Percentiles rank a stretch among this genome's conserved stretches.
phyloP scores from a whole-genome alignment of 2,113 vertebrate genomes.

The Strix uralensis region DNA sequence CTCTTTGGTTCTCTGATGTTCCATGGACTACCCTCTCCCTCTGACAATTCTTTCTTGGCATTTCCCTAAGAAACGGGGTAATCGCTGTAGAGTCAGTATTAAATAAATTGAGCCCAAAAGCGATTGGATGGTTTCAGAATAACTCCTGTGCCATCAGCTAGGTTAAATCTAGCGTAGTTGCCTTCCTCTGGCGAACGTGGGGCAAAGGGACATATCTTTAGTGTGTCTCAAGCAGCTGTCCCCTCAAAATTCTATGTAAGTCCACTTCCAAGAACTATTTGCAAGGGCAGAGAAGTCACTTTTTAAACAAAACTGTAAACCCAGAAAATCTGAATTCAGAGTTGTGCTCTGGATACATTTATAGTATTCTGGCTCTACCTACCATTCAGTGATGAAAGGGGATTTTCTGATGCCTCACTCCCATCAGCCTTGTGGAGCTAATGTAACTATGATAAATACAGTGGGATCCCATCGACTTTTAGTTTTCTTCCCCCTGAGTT shows the following conservation, averaged over 20 bases:
- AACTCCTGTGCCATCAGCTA: background rate
- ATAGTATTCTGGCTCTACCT: background rate
- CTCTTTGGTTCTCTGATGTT: background rate
- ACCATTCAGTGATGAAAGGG: background rate
- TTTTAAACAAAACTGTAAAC: background rate
- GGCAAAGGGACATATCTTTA: background rate
- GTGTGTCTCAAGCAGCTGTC: background rate
- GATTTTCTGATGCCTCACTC: background rate
- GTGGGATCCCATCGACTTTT: background rate
- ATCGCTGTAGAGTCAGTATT: background rate
- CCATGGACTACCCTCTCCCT: background rate
- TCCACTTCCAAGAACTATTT: background rate
- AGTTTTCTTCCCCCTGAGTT: rapidly evolving
- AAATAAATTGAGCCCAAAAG: background rate
- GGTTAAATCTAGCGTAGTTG: background rate
- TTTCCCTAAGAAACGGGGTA: background rate
- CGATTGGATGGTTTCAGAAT: background rate
- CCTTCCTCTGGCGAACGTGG: background rate
- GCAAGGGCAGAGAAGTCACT: background rate
- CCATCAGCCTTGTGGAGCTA: background rate
- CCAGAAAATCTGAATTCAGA: background rate
- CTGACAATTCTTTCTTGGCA: background rate
- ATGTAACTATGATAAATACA: background rate
- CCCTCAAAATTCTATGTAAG: background rate
- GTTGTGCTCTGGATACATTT: background rate